Evolutionary conservation across 1,140 invertebrate species (phyloP).

Genomic region (Pseudomyrmex cubaensis): DNA sequence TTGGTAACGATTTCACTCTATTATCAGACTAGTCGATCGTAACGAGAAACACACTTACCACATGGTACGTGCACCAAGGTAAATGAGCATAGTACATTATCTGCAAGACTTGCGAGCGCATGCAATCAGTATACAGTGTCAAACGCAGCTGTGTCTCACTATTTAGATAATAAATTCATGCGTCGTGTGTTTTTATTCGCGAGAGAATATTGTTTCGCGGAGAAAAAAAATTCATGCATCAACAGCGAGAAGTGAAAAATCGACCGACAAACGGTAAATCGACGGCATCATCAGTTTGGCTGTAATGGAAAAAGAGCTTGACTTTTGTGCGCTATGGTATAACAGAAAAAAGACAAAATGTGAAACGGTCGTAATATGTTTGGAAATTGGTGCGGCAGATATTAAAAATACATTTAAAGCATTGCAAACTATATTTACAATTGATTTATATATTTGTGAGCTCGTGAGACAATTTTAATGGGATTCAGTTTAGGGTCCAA

Average conservation of each 20-base stretch:
- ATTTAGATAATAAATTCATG: slow-evolving; percentile 39
- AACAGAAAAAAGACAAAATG: background rate
- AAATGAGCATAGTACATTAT: slow-evolving; percentile 32
- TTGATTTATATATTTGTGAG: background rate
- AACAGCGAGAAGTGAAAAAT: slow-evolving; percentile 21
- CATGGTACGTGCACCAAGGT: slow-evolving; percentile 15
- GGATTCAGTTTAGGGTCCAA: no score
- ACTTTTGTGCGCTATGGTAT: background rate
- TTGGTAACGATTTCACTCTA: no score
- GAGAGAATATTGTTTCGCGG: background rate
- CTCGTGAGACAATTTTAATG: background rate
- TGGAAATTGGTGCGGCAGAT: background rate
- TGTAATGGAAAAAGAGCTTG: background rate
- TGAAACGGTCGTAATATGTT: background rate
- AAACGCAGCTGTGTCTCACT: slow-evolving; percentile 37
- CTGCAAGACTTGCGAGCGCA: slow-evolving; percentile 53
- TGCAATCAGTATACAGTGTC: slow-evolving; percentile 51
- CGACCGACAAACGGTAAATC: slow-evolving; percentile 5
- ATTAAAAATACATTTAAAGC: background rate
- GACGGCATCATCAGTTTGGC: background rate
- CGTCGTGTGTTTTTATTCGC: slow-evolving; percentile 51
- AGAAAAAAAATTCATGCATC: slow-evolving; percentile 1
- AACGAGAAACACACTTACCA: slow-evolving; percentile 21
- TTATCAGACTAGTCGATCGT: background rate
- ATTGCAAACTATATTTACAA: background rate